A percentile compares a stretch with the other conserved stretches of the same genome.
These are phyloP conservation scores for Haemorhous mexicanus DNA, from an alignment of 2,113 vertebrate genomes.

Conservation along the genomic window DNA sequence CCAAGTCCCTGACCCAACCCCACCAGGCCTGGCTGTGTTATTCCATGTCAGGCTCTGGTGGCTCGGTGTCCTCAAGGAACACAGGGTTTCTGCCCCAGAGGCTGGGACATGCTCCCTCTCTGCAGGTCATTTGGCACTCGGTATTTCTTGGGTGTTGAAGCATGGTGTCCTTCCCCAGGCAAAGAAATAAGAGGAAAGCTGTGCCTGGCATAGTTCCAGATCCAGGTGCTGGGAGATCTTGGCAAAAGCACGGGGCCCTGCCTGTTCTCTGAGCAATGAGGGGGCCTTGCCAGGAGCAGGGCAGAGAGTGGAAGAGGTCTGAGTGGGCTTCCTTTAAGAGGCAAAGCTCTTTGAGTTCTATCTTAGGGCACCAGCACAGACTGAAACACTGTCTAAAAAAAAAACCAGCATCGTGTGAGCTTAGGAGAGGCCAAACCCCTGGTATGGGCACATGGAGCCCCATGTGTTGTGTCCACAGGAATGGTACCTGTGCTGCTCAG, in stretches of 20 bases:
- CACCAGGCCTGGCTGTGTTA: not conserved
- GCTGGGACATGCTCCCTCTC: rapidly evolving
- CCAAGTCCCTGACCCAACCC: not conserved
- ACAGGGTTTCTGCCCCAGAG: not conserved
- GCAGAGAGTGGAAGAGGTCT: not conserved
- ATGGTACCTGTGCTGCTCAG: not conserved
- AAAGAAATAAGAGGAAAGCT: not conserved
- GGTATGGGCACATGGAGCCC: not conserved
- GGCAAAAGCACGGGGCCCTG: not conserved
- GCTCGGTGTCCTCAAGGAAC: rapidly evolving
- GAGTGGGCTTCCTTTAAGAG: not conserved
- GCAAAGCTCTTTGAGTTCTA: not conserved
- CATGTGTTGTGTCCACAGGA: not conserved
- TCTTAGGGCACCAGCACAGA: not conserved
- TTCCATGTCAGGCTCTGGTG: rapidly evolving
- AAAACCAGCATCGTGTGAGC: not conserved
- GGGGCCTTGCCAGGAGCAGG: not conserved
- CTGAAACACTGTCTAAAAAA: not conserved
- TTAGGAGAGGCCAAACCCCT: not conserved
- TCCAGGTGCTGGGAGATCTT: not conserved
- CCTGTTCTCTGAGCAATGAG: not conserved
- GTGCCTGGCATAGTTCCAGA: not conserved
- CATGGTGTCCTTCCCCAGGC: not conserved
- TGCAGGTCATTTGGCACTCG: not conserved
- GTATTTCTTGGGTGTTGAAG: not conserved